Evolutionary conservation across 2,113 vertebrate species (phyloP), one percentile per base, ranked within the genome.

Genomic region (Lota lota): DNA sequence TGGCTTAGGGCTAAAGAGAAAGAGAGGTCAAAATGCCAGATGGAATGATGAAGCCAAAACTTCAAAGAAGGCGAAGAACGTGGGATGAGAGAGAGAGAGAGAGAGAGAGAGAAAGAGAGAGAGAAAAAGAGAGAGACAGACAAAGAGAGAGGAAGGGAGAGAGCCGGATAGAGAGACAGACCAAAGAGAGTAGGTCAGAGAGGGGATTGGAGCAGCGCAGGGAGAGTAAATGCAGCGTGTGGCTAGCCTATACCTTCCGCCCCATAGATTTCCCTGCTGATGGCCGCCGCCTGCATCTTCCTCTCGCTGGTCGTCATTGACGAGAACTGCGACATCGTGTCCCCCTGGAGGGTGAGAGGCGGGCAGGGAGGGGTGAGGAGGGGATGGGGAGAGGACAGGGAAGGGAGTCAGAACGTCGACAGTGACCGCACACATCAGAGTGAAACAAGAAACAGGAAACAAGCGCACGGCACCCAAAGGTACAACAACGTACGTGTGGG

Each of bases 211-310:
- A 17, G 11, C 19, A 59, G 11, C 57, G 36, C 57, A 20, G 20
- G 3, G 8, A 22, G 40, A 67, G n/a, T 60, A 59, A 36, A 70
- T 57, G 60, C 8, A 67, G 53, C 16, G 68, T 69, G 71, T 47
- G 24, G 33, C 36, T 61, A 17, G 20, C 24, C 1, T 51, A 10
- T 88, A 93, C 85, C 96, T 93, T 95, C 94, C 80, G 90, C 90
- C 83, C 88, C 92, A 54, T 94, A 93, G 86, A 97, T 90, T 88
- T 97, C 97, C 87, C 91, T 93, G 88, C 95, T 93, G 91, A 98
- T 96, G 79, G 94, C 95, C 51, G 94, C 92, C 15, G 94, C 96
- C 91, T 95, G 94, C 76, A 95, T 88, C 86, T 94, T 95, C 88
- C 91, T 93, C 89, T 98, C 94, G 79, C 92, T 92, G 50, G 82